Percentiles rank a stretch among this genome's conserved stretches.
phyloP scores from a whole-genome alignment of 2,113 vertebrate species.

The Pygoscelis antarcticus region DNA sequence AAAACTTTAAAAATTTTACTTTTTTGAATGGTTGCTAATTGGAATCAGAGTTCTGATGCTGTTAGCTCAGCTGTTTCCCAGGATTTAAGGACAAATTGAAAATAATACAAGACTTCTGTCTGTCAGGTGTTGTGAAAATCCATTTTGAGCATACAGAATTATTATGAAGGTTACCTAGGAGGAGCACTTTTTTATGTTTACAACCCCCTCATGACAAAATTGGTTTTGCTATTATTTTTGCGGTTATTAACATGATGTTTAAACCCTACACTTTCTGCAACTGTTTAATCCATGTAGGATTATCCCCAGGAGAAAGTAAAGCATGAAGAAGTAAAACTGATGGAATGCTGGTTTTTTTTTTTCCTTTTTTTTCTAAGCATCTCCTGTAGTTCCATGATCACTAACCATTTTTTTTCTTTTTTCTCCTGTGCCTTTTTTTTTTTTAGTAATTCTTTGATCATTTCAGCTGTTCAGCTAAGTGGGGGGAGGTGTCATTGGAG shows the following conservation, averaged over 20 bases:
- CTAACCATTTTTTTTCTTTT: background rate
- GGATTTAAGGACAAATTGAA: background rate
- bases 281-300: background rate
- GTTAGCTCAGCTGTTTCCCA: background rate
- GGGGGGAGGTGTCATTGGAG: background rate
- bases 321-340: background rate
- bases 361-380: background rate
- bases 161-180: background rate
- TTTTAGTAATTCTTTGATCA: background rate
- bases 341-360: accelerated
- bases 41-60: background rate
- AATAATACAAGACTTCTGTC: background rate
- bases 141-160: background rate
- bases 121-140: background rate
- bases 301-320: background rate
- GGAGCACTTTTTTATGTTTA: background rate
- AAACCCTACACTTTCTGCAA: background rate
- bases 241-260: background rate
- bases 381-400: background rate
- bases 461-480: background rate
- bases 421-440: background rate
- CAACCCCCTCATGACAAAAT: background rate
- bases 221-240: background rate
- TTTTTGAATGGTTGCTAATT: background rate
- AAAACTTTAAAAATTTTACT: background rate